A percentile compares a stretch with the other conserved stretches of the same genome.
phyloP scores from a whole-genome alignment of 2,113 vertebrate genomes.

The Microcebus murinus region DNA sequence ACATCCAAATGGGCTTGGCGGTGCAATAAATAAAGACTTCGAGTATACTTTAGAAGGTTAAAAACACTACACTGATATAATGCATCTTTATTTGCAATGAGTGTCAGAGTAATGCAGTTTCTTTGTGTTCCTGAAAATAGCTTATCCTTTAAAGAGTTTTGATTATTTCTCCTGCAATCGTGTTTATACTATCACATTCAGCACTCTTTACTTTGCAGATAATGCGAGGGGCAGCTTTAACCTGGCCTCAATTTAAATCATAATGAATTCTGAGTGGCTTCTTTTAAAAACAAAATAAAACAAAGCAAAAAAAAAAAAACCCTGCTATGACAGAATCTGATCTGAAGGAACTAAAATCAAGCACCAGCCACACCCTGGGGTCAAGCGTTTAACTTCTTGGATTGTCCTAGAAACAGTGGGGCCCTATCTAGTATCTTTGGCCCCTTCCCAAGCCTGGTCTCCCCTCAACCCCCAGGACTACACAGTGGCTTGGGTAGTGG shows the following conservation, averaged over 20 bases:
- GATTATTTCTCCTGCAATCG: neutral
- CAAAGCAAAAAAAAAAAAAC: neutral
- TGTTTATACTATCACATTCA: neutral
- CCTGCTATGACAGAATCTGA: neutral
- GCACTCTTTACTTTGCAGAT: neutral
- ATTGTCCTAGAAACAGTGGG: neutral
- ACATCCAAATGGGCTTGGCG: neutral
- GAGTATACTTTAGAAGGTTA: neutral
- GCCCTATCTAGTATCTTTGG: neutral
- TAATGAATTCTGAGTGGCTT: neutral
- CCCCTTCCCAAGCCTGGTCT: neutral
- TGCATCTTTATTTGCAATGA: neutral
- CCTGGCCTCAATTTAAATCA: constrained; percentile 65
- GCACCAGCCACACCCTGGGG: neutral
- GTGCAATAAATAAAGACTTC: neutral
- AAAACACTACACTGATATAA: neutral
- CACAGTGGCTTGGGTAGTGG: fast-evolving
- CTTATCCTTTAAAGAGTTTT: neutral
- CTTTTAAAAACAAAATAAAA: neutral
- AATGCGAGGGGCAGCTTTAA: neutral
- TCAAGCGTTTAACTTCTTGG: neutral
- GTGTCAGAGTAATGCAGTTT: neutral
- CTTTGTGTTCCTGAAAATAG: neutral
- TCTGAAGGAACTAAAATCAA: neutral
- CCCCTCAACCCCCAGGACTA: neutral